Conservation (phyloP, 2,888 invertebrate species). For the Diaphora mendica region DNA sequence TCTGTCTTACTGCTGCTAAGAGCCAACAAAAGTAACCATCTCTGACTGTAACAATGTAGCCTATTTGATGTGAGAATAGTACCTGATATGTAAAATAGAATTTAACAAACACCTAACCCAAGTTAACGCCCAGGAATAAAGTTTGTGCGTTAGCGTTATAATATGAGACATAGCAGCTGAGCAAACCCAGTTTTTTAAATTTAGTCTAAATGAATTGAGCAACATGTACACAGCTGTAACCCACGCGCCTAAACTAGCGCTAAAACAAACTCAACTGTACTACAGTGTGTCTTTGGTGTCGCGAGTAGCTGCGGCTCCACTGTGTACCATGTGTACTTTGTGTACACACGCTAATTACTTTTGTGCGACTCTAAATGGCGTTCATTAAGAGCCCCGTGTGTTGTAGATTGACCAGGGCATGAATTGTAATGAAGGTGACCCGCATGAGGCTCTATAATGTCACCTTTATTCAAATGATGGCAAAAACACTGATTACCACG, state of each 20-base stretch:
- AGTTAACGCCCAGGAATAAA: not conserved
- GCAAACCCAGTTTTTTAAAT: not conserved
- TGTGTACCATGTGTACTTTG: constrained; percentile 10
- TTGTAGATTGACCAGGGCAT: not conserved
- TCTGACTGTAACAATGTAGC: not conserved
- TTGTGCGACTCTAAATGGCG: constrained; percentile 12
- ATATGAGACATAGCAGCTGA: not conserved
- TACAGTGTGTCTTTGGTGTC: constrained; percentile 10
- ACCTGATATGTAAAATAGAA: not conserved
- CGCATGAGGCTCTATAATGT: not conserved
- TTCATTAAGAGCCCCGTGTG: constrained; percentile 17
- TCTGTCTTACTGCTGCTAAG: no score
- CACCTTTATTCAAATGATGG: constrained; percentile 3
- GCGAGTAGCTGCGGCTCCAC: not conserved
- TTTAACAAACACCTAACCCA: not conserved
- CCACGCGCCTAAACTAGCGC: not conserved
- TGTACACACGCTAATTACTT: constrained; percentile 22
- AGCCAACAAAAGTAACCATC: not conserved
- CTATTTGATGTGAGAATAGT: not conserved
- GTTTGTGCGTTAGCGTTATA: not conserved
- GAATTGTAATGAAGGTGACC: not conserved
- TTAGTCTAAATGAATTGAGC: not conserved
- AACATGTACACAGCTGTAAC: not conserved
- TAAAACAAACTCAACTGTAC: constrained; percentile 3
- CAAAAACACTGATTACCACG: not conserved